Base-by-base conservation (phyloP, 1,140 invertebrate species). In the Zaprionus kolodkinae region DNA sequence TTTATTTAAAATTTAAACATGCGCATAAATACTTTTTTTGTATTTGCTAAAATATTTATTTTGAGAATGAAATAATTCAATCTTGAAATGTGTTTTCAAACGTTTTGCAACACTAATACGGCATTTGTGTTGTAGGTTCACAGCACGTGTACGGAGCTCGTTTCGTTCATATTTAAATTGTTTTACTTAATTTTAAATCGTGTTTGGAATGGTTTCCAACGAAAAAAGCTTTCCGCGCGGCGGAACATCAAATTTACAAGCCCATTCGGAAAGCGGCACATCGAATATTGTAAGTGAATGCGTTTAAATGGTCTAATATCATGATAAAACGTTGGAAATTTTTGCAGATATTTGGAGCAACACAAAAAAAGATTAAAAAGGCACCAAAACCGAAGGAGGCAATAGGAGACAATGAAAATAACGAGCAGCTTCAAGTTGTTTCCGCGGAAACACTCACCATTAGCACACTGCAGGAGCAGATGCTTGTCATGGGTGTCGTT, bases 161-260 rank as follows among this genome's bases (percentile, higher is more conserved):
- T 85, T 85, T 68, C 57, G 45, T 64, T 54, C 45, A 52, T 65
- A 55, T 81, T 81, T 62, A 63, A 88, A 72, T 30, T 43, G 36
- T 25, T 72, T 54, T 52, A 66, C 50, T 17, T 45, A 9, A n/a
- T 55, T 6, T 57, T 55, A 27, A 36, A 72, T 21, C 45, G 6
- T 48, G 40, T 54, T 33, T 38, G 21, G 7, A 17, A 87, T 87
- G 84, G 67, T 72, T 27, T 70, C 81, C 0, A 73, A 50, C 7
- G 92, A 92, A 13, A 91, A 91, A 59, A 91, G 84, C 55, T 92
- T 92, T 75, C 92, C 92, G 57, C 91, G 92, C 2, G 92, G 92
- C n/a, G 92, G 92, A 43, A 73, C 67, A 35, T 13, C 64, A 25
- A 61, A 81, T 50, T 56, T 65, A 43, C 78, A 81, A 15, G 35